Evolutionary conservation across 1,140 invertebrate genomes (phyloP).

Genomic region (Drosophila tristis): DNA sequence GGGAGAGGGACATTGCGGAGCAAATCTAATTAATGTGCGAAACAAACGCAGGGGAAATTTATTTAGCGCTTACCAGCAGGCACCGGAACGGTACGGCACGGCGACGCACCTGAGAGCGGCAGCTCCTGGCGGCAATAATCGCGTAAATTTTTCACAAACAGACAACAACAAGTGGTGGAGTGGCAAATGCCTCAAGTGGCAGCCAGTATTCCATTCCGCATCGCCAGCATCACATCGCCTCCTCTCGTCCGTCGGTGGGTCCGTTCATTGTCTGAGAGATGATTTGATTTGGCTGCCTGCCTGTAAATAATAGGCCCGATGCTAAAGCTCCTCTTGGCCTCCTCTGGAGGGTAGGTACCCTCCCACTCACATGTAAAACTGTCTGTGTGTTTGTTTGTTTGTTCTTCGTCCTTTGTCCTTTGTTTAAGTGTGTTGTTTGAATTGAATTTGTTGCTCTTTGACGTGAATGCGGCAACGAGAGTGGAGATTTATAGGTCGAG

Average conservation of each 20-base stretch:
- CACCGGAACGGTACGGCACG: not conserved
- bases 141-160: conserved; percentile 73
- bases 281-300: conserved; percentile 68
- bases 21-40: conserved; percentile 69
- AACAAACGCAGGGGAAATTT: conserved; percentile 49
- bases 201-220: conserved; percentile 20
- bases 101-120: conserved; percentile 24
- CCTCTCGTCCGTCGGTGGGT: conserved; percentile 40
- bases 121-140: conserved; percentile 57
- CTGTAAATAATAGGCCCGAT: conserved; percentile 46
- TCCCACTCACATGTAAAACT: conserved; percentile 47
- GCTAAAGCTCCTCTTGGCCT: conserved; percentile 9
- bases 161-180: conserved; percentile 46
- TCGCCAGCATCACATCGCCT: no score
- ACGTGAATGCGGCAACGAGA: conserved; percentile 39
- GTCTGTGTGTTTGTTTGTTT: conserved; percentile 41
- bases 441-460: conserved; percentile 52
- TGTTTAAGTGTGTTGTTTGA: conserved; percentile 47
- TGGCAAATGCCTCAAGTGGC: conserved; percentile 46
- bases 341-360: conserved; percentile 1
- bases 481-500: conserved; percentile 34
- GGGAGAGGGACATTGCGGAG: conserved; percentile 8
- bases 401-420: conserved; percentile 30
- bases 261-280: conserved; percentile 38
- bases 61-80: conserved; percentile 31